phyloP scores from a whole-genome alignment of 2,797 vertebrate species.

The Caiman crocodilus region DNA sequence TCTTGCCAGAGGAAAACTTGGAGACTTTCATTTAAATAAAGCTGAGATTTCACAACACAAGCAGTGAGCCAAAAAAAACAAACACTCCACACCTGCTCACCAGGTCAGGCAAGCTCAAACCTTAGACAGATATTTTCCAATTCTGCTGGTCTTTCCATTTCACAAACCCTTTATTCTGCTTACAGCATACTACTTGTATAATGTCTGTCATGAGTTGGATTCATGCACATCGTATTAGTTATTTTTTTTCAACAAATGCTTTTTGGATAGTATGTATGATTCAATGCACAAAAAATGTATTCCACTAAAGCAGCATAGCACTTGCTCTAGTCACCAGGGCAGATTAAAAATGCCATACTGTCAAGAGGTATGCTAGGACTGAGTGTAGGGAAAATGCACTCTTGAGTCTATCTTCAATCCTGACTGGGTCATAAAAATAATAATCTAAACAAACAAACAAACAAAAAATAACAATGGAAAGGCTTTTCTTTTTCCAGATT shows the following conservation, averaged over 20 bases:
- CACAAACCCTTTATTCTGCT: background rate
- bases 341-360: slow-evolving; percentile 37
- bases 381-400: slow-evolving; percentile 30
- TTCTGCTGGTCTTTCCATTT: background rate
- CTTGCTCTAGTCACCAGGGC: slow-evolving; percentile 33
- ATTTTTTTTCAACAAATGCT: slow-evolving; percentile 56
- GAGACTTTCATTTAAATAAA: background rate
- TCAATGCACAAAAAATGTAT: slow-evolving; percentile 53
- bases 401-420: slow-evolving; percentile 6
- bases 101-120: background rate
- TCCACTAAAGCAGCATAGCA: slow-evolving; percentile 34
- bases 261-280: slow-evolving; percentile 46
- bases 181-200: background rate
- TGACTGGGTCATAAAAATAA: slow-evolving; percentile 32
- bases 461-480: background rate
- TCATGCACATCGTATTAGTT: slow-evolving; percentile 30
- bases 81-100: background rate
- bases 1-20: accelerated
- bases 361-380: slow-evolving; percentile 18
- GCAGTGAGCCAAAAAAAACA: background rate
- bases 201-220: background rate
- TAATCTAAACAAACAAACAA: background rate
- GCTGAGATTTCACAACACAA: background rate
- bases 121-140: background rate
- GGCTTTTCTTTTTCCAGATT: accelerated